These are phyloP conservation scores for Strix aluco DNA, from an alignment of 2,113 vertebrate genomes.

Conservation along the genomic window DNA sequence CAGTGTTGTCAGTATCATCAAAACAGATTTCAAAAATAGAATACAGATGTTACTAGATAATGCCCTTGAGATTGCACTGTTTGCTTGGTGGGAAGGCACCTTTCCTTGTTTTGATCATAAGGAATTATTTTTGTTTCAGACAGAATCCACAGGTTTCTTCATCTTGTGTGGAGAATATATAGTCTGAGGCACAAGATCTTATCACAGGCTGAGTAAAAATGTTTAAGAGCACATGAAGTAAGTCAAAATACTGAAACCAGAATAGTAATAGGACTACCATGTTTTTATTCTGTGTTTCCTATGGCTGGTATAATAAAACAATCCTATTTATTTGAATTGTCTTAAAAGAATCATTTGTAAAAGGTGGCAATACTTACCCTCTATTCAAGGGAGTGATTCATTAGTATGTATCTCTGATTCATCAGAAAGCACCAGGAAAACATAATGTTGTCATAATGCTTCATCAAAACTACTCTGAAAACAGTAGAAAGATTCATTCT, in stretches of 20 bases:
- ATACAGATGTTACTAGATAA: neutral
- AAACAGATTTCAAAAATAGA: neutral
- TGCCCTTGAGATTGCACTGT: neutral
- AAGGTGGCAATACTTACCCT: neutral
- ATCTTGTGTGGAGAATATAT: neutral
- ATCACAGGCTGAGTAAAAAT: neutral
- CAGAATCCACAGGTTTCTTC: neutral
- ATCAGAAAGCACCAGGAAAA: neutral
- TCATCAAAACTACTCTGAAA: neutral
- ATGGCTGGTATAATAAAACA: neutral
- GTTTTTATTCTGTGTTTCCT: neutral
- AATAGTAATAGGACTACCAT: neutral
- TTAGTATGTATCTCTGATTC: neutral
- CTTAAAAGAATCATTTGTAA: constrained; percentile 2
- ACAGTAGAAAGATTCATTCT: neutral
- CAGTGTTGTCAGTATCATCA: neutral
- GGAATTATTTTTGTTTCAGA: neutral
- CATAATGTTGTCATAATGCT: neutral
- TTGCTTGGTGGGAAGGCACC: neutral
- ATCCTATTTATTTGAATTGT: neutral
- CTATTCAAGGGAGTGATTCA: neutral
- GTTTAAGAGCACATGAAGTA: neutral
- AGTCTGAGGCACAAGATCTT: neutral
- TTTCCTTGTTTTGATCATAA: neutral
- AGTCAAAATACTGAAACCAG: neutral